Base-by-base conservation (phyloP, 2,113 vertebrate genomes). In the Paracanthobrama guichenoti region DNA sequence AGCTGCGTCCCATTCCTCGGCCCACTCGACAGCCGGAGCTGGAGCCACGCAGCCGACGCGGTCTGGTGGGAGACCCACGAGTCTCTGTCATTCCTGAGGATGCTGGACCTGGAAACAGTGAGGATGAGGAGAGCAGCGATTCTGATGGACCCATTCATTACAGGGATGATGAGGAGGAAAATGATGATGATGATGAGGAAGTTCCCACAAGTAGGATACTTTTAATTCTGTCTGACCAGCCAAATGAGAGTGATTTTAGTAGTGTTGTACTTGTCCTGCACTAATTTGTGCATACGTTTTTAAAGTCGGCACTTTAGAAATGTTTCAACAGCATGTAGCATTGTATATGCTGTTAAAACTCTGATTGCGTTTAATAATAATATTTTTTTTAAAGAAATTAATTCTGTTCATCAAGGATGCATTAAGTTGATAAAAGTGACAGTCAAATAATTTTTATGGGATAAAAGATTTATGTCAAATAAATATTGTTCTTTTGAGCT, bases 121-220 rank as follows among this genome's bases (percentile, higher is more conserved):
- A 88, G 7, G 95, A 80, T 42, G 93, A 95, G 39, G 93, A 93
- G 97, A 96, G 80, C 35, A 96, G 94, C 0, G 97, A 99, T 91
- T 97, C 96, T 0, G 97, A 99, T 35, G 97, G 97, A 10, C 96
- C 97, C 20, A 91, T 99, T 90, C 92, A 93, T 2, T 99, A 99
- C 91, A 95, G 95, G 92, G 97, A 97, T 0, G 93, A 92, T 1
- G 85, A 93, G 0, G 91, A 91, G 0, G 96, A 97, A 0, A 95
- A 97, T 0, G 96, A 97, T 0, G 95, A 96, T 10, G 95, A 96
- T 0, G 94, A 95, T 31, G 96, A 97, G 35, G 96, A 97, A 14
- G 85, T 44, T 10, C 91, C 91, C 3, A 84, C 81, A 20, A 87
- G 94, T 95, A 88, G 28, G 93, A 75, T 53, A 5, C 22, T 72